phyloP scores from a whole-genome alignment of 2,888 invertebrate genomes.

The Leptopilina myrica region DNA sequence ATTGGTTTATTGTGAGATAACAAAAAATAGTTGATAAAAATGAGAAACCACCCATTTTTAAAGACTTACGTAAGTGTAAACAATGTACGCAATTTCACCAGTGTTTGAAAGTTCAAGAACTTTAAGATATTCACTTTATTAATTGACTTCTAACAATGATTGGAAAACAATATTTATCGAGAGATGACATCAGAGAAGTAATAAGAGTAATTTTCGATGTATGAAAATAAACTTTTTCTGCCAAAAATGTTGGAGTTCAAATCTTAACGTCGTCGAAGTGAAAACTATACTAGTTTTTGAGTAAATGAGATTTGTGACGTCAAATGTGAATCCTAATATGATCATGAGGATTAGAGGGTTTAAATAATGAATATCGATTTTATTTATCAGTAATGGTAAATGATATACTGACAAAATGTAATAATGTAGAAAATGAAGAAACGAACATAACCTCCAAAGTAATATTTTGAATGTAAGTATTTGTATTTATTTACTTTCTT shows the following conservation, averaged over 20 bases:
- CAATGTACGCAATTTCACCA: background rate
- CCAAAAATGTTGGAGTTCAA: background rate
- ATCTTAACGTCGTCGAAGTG: background rate
- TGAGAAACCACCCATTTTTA: background rate
- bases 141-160: background rate
- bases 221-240: background rate
- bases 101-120: background rate
- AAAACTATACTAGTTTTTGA: background rate
- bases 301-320: conserved; percentile 26
- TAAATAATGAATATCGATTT: background rate
- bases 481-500: too few relatives aligned
- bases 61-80: conserved; percentile 1
- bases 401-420: background rate
- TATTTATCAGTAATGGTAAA: background rate
- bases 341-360: background rate
- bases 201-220: background rate
- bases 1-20: too few relatives aligned
- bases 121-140: background rate
- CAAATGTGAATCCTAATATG: conserved; percentile 16
- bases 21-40: background rate
- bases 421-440: background rate
- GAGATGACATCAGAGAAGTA: background rate
- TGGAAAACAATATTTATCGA: background rate
- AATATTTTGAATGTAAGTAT: too few relatives aligned
- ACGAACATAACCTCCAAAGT: conserved; percentile 6